Percentiles rank a stretch among this genome's conserved stretches.
Conservation (phyloP, 2,113 vertebrate species). For the Poeciliopsis occidentalis region DNA sequence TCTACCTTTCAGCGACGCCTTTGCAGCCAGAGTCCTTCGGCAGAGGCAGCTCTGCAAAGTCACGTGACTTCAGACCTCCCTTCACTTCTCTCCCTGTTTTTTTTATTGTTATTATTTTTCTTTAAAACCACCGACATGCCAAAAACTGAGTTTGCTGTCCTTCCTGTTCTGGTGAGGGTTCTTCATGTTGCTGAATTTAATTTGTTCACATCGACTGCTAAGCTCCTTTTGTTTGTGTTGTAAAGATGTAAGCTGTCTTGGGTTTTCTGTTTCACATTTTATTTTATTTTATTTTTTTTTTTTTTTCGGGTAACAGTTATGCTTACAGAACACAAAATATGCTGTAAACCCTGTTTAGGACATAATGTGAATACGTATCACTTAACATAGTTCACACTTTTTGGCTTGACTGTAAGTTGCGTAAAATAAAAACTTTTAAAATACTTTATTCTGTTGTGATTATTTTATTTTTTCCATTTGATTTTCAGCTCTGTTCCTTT, state of each 20-base stretch:
- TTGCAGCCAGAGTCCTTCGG: slow-evolving; percentile 76
- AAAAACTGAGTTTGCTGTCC: slow-evolving; percentile 81
- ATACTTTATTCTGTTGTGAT: slow-evolving; percentile 17
- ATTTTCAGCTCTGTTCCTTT: background rate
- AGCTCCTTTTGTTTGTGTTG: slow-evolving; percentile 69
- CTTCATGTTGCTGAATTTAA: slow-evolving; percentile 67
- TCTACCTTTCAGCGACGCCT: too few relatives aligned
- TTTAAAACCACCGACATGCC: slow-evolving; percentile 79
- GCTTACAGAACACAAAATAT: slow-evolving; percentile 85
- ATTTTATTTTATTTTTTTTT: slow-evolving; percentile 47
- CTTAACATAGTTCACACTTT: slow-evolving; percentile 86
- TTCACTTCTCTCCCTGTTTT: slow-evolving; percentile 46
- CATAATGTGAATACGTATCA: slow-evolving; percentile 98
- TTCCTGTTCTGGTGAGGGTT: slow-evolving; percentile 80
- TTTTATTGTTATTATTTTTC: slow-evolving; percentile 39
- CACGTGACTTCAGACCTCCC: slow-evolving; percentile 74
- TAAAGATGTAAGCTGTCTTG: slow-evolving; percentile 74
- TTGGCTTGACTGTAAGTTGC: slow-evolving; percentile 86
- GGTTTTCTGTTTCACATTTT: slow-evolving; percentile 72
- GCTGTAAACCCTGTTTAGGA: slow-evolving; percentile 96
- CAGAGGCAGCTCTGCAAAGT: slow-evolving; percentile 65
- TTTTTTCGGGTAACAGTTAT: slow-evolving; percentile 73
- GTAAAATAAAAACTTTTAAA: slow-evolving; percentile 75
- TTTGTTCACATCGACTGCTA: slow-evolving; percentile 79
- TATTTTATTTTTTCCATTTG: background rate